These are phyloP conservation scores for Telmatochromis sp. DNA, from an alignment of 2,113 vertebrate genomes.

Conservation along the genomic window DNA sequence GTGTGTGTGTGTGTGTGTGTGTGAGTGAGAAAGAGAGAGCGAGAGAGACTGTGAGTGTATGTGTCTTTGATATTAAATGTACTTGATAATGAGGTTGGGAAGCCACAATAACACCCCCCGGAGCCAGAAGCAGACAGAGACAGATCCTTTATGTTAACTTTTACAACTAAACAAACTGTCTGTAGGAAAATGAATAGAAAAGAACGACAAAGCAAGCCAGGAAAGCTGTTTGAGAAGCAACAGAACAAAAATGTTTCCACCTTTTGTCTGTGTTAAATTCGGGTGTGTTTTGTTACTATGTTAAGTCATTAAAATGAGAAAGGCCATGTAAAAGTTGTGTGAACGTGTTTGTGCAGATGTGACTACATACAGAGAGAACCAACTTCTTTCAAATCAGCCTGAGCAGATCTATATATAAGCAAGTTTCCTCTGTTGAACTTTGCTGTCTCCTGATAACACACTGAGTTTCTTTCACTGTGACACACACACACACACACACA, in stretches of 20 bases:
- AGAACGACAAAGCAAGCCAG: not conserved
- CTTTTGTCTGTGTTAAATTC: not conserved
- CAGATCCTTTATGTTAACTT: not conserved
- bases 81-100: not conserved
- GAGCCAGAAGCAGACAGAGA: not conserved
- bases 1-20: not conserved
- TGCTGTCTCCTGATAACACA: conserved; percentile 24
- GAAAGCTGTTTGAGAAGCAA: not conserved
- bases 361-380: not conserved
- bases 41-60: not conserved
- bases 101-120: not conserved
- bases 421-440: conserved; percentile 44
- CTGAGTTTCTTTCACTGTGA: no score
- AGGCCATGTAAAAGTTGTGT: not conserved
- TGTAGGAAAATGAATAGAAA: not conserved
- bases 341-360: not conserved
- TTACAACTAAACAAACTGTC: not conserved
- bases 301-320: conserved; percentile 17
- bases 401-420: conserved; percentile 22
- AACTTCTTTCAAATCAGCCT: conserved; percentile 35
- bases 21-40: accelerated
- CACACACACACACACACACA: not conserved
- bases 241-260: not conserved
- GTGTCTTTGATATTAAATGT: not conserved
- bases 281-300: not conserved